phyloP scores from a whole-genome alignment of 2,113 vertebrate species.

The Sebastes schlegelii region DNA sequence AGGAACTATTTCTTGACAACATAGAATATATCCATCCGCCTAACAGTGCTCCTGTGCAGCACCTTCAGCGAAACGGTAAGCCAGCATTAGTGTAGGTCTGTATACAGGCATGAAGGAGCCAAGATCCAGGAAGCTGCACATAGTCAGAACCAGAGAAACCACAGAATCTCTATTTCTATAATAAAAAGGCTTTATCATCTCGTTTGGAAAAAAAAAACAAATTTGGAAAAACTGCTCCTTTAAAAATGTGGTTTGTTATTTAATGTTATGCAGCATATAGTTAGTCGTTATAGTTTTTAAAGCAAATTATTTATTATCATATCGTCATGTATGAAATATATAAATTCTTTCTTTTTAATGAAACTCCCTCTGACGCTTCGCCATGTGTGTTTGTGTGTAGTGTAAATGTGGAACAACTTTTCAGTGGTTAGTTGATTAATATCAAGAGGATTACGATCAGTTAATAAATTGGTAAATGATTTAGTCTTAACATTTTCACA shows the following conservation, averaged over 20 bases:
- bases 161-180: no score
- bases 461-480: conserved; percentile 62
- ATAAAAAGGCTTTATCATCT: no score
- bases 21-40: no score
- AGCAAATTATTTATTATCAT: not conserved
- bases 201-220: no score
- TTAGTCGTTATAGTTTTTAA: no score
- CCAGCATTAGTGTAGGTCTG: no score
- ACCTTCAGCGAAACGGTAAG: no score
- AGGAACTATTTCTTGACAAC: no score
- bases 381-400: not conserved
- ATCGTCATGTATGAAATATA: not conserved
- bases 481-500: conserved; percentile 40
- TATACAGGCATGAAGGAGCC: no score
- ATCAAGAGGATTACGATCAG: conserved; percentile 59
- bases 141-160: not conserved
- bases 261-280: not conserved
- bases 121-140: not conserved
- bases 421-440: conserved; percentile 10
- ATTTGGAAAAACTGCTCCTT: no score
- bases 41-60: no score
- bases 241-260: not conserved
- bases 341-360: not conserved
- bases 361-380: not conserved
- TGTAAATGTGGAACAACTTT: conserved; percentile 7